phyloP scores from a whole-genome alignment of 2,888 invertebrate genomes.

The Leuctra nigra region DNA sequence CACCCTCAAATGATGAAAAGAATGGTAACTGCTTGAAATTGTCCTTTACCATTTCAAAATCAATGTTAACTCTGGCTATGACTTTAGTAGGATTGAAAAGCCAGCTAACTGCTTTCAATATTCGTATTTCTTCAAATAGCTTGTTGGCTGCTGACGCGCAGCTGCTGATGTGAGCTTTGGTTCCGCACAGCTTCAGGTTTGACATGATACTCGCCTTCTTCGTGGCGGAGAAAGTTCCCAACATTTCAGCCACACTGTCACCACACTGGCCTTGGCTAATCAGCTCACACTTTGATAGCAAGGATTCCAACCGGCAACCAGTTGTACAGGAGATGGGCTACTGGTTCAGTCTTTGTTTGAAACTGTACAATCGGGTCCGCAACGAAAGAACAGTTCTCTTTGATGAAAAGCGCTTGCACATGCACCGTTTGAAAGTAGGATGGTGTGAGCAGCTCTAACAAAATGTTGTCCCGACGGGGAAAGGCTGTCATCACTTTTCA shows the following conservation, averaged over 20 bases:
- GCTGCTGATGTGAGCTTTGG: constrained; percentile 1
- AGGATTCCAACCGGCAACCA: not conserved
- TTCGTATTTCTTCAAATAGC: too few species aligned
- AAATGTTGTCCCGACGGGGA: constrained; percentile 4
- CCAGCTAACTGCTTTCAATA: too few species aligned
- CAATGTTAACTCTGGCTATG: not conserved
- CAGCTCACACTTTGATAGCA: constrained; percentile 1
- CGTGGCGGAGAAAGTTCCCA: not conserved
- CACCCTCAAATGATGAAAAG: not conserved
- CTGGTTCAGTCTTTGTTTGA: not conserved
- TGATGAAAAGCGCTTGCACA: constrained; percentile 1
- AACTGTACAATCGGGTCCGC: not conserved
- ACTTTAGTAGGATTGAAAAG: not conserved
- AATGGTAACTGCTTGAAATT: not conserved
- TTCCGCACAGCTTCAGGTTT: constrained; percentile 1
- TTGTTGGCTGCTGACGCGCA: not conserved
- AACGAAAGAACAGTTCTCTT: not conserved
- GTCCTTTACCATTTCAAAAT: not conserved
- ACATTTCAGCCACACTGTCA: not conserved
- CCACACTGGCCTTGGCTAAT: not conserved
- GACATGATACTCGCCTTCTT: not conserved
- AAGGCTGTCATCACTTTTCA: not conserved
- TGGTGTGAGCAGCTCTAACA: constrained; percentile 2
- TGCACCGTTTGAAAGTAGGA: not conserved
- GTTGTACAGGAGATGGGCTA: not conserved